phyloP scores from a whole-genome alignment of 2,797 vertebrate genomes.

The Prionace glauca region DNA sequence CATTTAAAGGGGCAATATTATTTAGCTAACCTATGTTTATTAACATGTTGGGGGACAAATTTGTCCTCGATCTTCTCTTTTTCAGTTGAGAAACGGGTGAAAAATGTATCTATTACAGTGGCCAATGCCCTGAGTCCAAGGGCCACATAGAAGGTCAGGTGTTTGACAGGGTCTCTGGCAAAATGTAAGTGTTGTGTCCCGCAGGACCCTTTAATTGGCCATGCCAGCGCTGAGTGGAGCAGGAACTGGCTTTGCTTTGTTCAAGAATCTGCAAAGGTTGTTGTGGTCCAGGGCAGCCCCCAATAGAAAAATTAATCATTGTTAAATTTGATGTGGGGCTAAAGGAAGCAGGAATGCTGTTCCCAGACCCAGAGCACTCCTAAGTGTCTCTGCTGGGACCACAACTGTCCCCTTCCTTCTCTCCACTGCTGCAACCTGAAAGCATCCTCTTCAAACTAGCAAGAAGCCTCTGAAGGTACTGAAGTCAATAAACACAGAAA shows the following conservation, averaged over 20 bases:
- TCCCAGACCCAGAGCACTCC: not conserved
- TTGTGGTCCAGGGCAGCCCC: not conserved
- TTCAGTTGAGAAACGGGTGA: not conserved
- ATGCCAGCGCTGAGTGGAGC: not conserved
- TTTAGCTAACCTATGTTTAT: not conserved
- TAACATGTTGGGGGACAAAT: not conserved
- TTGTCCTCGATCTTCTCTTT: not conserved
- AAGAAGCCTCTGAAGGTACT: not conserved
- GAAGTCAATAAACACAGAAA: too few species aligned
- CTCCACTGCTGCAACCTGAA: not conserved
- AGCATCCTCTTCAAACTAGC: not conserved
- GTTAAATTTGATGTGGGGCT: not conserved
- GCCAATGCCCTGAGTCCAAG: not conserved
- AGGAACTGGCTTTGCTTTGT: not conserved
- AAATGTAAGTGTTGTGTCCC: too few species aligned
- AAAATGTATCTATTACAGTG: not conserved
- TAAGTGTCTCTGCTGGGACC: not conserved
- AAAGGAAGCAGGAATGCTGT: not conserved
- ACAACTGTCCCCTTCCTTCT: not conserved
- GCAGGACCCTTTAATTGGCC: too few species aligned
- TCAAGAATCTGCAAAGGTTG: not conserved
- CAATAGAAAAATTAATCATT: not conserved
- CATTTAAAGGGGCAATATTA: not conserved
- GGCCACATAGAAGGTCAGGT: not conserved
- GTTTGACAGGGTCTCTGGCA: not conserved